Evolutionary conservation across 2,797 vertebrate species (phyloP), one percentile per base, ranked within the genome.

Genomic region (Phalanger gymnotis): DNA sequence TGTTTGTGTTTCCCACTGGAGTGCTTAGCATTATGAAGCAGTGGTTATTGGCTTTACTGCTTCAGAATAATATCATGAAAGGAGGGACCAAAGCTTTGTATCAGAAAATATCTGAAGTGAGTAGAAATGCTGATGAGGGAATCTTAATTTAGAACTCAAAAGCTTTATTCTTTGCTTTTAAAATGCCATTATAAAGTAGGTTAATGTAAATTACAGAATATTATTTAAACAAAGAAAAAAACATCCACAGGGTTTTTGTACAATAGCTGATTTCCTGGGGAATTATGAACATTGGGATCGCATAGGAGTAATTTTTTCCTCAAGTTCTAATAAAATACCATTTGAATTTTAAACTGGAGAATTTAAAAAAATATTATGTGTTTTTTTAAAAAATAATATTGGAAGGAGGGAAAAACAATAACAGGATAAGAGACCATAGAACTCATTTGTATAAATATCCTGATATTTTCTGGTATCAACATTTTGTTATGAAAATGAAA

Each of bases 1-100:
- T 98, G 98, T 98, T 98, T 99, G 98, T 98, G 98, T 98, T 98
- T 98, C 99, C 98, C 98, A 97, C 97, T 90, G 98, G 98, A 98
- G 98, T 98, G 97, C 98, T 99, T 98, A 98, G 97, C 97, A 93
- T 98, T 97, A 97, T 96, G 98, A 97, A 98, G 98, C 92, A 0
- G 94, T 92, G 96, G 96, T 97, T 98, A 97, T 97, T 97, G 95
- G 96, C 97, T 98, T 98, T 98, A 96, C 97, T 98, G 93, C 96
- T 95, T 97, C 98, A 97, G 94, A 98, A 97, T 94, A 98, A 10
- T 97, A 97, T 92, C 97, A 95, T 0, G 93, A 97, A 97, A 98
- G 95, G 97, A 96, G 91, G 97, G 97, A 94, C 96, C 96, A 93
- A 93, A 96, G 98, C 98, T 98, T 97, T 97, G 96, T 95, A 97